A percentile compares a stretch with the other conserved stretches of the same genome.
phyloP scores from a whole-genome alignment of 1,140 invertebrate genomes.

The Triops cancriformis region DNA sequence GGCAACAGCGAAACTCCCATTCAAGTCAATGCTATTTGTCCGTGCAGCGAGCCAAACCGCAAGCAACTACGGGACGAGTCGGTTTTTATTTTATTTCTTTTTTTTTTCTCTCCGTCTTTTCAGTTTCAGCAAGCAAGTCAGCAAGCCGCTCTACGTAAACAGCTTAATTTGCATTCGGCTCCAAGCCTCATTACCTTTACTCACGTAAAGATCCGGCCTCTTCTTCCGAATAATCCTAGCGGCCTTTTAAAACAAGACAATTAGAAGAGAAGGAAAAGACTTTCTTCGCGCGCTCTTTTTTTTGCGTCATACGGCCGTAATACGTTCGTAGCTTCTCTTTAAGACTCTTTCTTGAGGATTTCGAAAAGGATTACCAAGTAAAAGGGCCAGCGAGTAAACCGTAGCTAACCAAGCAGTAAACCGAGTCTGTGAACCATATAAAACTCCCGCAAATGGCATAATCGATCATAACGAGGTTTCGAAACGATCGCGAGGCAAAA shows the following conservation, averaged over 20 bases:
- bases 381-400: not conserved
- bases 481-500: not conserved
- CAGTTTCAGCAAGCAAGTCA: not conserved
- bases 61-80: not conserved
- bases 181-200: not conserved
- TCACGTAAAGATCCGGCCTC: not conserved
- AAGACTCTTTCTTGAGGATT: not conserved
- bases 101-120: not conserved
- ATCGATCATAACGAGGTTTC: not conserved
- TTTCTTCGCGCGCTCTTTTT: not conserved
- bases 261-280: not conserved
- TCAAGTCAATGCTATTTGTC: not conserved
- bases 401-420: constrained; percentile 5
- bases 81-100: not conserved
- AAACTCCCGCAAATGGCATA: not conserved
- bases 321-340: not conserved
- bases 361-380: not conserved
- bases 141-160: not conserved
- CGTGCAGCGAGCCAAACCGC: not conserved
- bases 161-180: not conserved
- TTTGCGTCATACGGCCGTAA: not conserved
- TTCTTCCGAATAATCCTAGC: not conserved
- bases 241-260: not conserved
- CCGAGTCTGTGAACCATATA: not conserved
- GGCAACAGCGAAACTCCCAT: not conserved